Evolutionary conservation across 2,797 vertebrate genomes (phyloP).

Genomic region (Falco peregrinus): DNA sequence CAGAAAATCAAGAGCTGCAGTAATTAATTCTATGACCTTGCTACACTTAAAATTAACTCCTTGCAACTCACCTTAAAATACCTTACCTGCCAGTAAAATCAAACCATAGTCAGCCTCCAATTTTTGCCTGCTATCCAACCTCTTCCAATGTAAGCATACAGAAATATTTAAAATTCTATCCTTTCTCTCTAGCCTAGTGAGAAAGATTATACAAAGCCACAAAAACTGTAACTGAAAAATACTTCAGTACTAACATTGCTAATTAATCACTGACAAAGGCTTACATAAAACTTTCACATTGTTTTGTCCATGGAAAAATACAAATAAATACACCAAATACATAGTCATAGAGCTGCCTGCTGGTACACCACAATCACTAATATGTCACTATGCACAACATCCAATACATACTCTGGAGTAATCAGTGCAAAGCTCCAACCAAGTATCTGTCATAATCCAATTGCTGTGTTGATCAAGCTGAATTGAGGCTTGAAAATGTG

Average conservation of each 20-base stretch:
- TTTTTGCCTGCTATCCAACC: neutral
- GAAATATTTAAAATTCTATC: neutral
- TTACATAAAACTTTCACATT: neutral
- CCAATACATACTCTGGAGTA: neutral
- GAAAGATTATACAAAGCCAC: neutral
- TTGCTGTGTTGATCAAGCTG: neutral
- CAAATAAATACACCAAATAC: neutral
- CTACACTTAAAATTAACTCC: neutral
- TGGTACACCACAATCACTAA: neutral
- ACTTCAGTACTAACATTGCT: neutral
- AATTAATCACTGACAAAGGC: neutral
- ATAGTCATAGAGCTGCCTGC: neutral
- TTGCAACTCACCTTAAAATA: neutral
- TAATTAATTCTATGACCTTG: neutral
- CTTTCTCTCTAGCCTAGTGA: neutral
- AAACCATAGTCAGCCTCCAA: neutral
- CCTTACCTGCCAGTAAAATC: neutral
- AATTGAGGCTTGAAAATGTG: neutral
- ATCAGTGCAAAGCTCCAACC: neutral
- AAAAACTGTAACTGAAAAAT: neutral
- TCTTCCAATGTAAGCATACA: neutral
- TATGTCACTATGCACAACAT: neutral
- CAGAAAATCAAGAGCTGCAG: neutral
- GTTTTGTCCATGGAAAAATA: neutral
- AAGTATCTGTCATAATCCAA: neutral